These are phyloP conservation scores for Cranoglanis bouderius DNA, from an alignment of 2,113 vertebrate species.

Conservation along the genomic window DNA sequence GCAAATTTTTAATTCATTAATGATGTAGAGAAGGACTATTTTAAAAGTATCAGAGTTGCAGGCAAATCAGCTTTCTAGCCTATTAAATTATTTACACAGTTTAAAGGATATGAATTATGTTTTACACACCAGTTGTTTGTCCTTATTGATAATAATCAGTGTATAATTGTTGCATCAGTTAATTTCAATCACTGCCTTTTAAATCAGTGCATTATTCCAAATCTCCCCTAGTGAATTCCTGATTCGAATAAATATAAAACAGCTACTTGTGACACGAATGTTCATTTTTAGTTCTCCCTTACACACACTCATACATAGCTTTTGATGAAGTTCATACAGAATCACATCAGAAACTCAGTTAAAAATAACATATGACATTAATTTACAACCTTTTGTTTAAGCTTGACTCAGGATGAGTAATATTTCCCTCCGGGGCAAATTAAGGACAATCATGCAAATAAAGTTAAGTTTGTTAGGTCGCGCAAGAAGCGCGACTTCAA, in stretches of 20 bases:
- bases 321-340: neutral
- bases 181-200: neutral
- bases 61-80: too few species aligned
- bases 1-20: too few species aligned
- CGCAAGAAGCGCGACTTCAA: too few species aligned
- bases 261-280: neutral
- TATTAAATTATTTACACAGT: too few species aligned
- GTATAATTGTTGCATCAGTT: neutral
- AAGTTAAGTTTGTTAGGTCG: too few species aligned
- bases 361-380: neutral
- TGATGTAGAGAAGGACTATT: too few species aligned
- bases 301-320: neutral
- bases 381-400: neutral
- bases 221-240: neutral
- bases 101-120: neutral
- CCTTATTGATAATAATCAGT: neutral
- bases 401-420: neutral
- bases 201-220: neutral
- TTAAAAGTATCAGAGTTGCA: too few species aligned
- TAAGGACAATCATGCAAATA: slow-evolving; percentile 6
- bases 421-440: neutral
- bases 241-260: neutral
- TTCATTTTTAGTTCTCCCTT: neutral
- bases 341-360: neutral
- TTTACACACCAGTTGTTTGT: neutral